Conservation (phyloP, 2,113 vertebrate genomes). For the Halichoerus grypus region DNA sequence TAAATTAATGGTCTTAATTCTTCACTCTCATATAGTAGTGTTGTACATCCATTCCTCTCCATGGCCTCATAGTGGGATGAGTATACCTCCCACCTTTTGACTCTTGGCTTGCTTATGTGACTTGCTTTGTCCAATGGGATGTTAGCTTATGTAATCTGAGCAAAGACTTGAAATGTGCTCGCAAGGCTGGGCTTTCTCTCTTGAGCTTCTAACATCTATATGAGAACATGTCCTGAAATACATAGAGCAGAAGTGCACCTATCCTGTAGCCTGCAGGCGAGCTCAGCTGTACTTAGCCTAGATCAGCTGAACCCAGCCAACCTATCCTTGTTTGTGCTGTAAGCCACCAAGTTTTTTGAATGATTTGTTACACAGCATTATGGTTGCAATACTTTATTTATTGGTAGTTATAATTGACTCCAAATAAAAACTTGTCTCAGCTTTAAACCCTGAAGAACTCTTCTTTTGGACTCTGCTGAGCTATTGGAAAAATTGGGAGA, state of each 20-base stretch:
- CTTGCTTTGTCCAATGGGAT: not conserved
- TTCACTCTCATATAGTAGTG: not conserved
- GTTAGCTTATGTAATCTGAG: not conserved
- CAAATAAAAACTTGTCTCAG: not conserved
- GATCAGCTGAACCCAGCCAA: not conserved
- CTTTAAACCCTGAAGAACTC: not conserved
- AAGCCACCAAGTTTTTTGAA: not conserved
- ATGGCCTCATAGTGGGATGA: not conserved
- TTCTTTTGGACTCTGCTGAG: not conserved
- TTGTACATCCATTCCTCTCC: not conserved
- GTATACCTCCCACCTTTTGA: not conserved
- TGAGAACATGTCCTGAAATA: not conserved
- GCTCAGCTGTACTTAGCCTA: not conserved
- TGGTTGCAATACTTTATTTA: not conserved
- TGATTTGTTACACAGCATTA: not conserved
- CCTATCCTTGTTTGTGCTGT: not conserved
- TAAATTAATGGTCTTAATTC: not conserved
- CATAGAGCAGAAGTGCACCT: not conserved
- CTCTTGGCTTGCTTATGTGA: not conserved
- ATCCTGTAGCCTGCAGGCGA: not conserved
- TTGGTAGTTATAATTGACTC: not conserved
- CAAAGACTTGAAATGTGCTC: not conserved
- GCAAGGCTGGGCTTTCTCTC: not conserved
- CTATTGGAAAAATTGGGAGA: not conserved
- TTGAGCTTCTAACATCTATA: not conserved